Evolutionary conservation across 2,797 vertebrate species (phyloP).

Genomic region (Chiroxiphia lanceolata): DNA sequence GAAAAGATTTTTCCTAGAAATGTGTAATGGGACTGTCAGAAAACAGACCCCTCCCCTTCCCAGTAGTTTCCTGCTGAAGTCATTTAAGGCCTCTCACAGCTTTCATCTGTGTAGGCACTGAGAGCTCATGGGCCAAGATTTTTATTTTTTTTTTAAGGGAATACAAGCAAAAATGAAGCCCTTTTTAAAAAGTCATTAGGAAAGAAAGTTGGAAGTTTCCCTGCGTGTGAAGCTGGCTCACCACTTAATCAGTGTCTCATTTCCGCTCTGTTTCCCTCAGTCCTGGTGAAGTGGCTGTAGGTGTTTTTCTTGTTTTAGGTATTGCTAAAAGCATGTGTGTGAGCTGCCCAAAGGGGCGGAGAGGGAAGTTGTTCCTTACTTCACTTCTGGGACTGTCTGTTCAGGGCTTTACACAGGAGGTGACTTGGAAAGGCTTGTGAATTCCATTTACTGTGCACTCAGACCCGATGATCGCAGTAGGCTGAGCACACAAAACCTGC

Average conservation of each 20-base stretch:
- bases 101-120: slow-evolving; percentile 47
- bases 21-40: slow-evolving; percentile 59
- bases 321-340: slow-evolving; percentile 15
- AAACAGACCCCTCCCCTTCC: slow-evolving; percentile 64
- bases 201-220: slow-evolving; percentile 30
- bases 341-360: slow-evolving; percentile 34
- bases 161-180: not conserved
- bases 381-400: slow-evolving; percentile 51
- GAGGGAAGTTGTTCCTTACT: slow-evolving; percentile 48
- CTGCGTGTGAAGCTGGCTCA: not conserved
- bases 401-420: slow-evolving; percentile 56
- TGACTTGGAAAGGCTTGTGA: slow-evolving; percentile 60
- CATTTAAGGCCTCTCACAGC: slow-evolving; percentile 64
- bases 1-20: slow-evolving; percentile 61
- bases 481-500: slow-evolving; percentile 47
- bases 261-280: not conserved
- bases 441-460: slow-evolving; percentile 62
- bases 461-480: slow-evolving; percentile 24
- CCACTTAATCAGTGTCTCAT: slow-evolving; percentile 6
- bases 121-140: slow-evolving; percentile 9
- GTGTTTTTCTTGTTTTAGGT: slow-evolving; percentile 56
- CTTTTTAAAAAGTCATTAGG: not conserved
- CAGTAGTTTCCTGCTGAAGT: slow-evolving; percentile 65
- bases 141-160: slow-evolving; percentile 34
- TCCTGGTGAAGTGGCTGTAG: slow-evolving; percentile 7